Conservation (phyloP, 2,888 invertebrate species). For the Lathronympha strigana region DNA sequence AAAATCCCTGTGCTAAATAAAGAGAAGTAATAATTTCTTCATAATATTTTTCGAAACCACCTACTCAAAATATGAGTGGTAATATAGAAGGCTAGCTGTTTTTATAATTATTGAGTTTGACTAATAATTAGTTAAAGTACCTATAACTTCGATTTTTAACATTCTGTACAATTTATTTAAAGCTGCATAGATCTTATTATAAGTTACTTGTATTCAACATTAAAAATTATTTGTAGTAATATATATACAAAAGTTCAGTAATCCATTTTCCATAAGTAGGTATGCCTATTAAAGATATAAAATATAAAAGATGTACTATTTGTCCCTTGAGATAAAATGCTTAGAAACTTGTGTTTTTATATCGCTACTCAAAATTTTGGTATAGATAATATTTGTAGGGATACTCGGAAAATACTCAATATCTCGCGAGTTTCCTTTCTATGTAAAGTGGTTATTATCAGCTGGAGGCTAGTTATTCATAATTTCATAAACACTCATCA, state of each 20-base stretch:
- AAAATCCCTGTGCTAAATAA: too few species aligned
- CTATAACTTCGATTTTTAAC: conserved; percentile 23
- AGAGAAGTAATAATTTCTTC: not conserved
- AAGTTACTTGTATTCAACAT: conserved; percentile 37
- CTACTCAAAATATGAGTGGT: conserved; percentile 14
- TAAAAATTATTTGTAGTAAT: conserved; percentile 40
- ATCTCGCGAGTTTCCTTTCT: not conserved
- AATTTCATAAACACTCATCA: too few species aligned
- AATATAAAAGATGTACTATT: too few species aligned
- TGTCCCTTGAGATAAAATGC: not conserved
- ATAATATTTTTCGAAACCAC: conserved; percentile 1
- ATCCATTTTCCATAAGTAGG: conserved; percentile 19
- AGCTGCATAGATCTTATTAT: conserved; percentile 27
- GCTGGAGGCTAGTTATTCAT: not conserved
- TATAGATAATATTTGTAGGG: not conserved
- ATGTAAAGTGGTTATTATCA: too few species aligned
- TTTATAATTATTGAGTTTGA: conserved; percentile 30
- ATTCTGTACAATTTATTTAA: conserved; percentile 40
- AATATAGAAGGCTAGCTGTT: conserved; percentile 35
- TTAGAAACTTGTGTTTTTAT: not conserved
- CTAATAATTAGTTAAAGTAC: conserved; percentile 29
- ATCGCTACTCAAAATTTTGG: not conserved
- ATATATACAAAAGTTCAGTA: conserved; percentile 30
- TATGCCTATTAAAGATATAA: too few species aligned
- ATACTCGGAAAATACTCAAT: conserved; percentile 14